Base-by-base conservation (phyloP, 2,888 invertebrate species). In the Frankliniella intonsa region DNA sequence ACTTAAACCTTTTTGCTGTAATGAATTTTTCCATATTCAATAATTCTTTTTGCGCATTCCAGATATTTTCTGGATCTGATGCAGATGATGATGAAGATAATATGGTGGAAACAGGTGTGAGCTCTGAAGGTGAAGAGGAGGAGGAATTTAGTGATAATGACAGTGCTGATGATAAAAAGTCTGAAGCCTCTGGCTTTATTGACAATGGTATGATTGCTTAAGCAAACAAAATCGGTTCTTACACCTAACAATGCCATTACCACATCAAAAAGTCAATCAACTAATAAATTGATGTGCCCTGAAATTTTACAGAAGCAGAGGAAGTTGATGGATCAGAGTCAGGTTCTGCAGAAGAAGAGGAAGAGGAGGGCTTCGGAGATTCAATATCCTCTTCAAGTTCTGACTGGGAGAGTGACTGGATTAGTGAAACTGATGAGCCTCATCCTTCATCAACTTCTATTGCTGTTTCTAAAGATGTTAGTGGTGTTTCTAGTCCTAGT, bases 391-490 rank as follows among this genome's bases (percentile, higher is more conserved):
- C 69, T 8, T 76, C 69, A 25, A 25, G 25, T 25, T 22, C 69
- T 22, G 69, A 76, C 10, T 25, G 25, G 22, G 69, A 25, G 25
- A 76, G 69, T 76, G 69, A 76, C 25, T 76, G 69, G 69, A 25
- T 76, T 10, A 76, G 69, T 76, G 69, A 76, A 25, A 25, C 69
- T 12, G 69, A 76, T 76, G 69, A 76, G 11, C 69, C 69, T 25
- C 25, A 12, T 22, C 69, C 62, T 62, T 0, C 62, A 62, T 17
- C 62, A 62, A 19, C 62, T 62, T 17, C 62, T 7, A 62, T 38
- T 38, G 38, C 38, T 38, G 38, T 38, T 38, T 38, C 8, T 3
- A 76, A 25, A 76, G 10, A 76, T 25, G 69, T 76, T 8, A 11
- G 69, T 76, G 12, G 19, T 11, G 55, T 19, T 55, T 55, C 7